Evolutionary conservation across 2,888 invertebrate genomes (phyloP).

Genomic region (Eudasyphora cyanicolor): DNA sequence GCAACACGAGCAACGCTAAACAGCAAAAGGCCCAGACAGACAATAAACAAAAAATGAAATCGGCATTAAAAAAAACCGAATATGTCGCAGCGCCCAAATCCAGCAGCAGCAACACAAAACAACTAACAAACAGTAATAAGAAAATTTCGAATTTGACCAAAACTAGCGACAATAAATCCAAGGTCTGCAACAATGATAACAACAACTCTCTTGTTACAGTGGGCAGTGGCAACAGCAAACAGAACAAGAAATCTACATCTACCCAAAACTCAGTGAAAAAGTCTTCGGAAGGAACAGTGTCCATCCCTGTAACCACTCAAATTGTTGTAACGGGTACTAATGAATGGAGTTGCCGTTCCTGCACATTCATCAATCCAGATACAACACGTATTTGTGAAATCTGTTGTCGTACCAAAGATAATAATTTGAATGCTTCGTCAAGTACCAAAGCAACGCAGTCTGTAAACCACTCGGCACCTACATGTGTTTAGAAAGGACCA

Average conservation of each 20-base stretch:
- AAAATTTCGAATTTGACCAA: conserved; percentile 39
- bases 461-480: conserved; percentile 45
- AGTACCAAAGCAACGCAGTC: conserved; percentile 14
- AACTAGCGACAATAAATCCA: conserved; percentile 57
- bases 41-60: conserved; percentile 70
- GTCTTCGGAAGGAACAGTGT: conserved; percentile 51
- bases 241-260: conserved; percentile 15
- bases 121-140: conserved; percentile 45
- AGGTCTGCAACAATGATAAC: conserved; percentile 51
- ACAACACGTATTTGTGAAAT: conserved; percentile 85
- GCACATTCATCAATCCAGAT: conserved; percentile 84
- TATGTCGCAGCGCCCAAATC: conserved; percentile 33
- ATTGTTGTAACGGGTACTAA: conserved; percentile 72
- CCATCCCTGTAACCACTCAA: conserved; percentile 70
- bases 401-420: conserved; percentile 83
- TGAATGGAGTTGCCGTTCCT: conserved; percentile 85
- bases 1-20: conserved; percentile 39
- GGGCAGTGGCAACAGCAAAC: conserved; percentile 9
- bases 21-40: conserved; percentile 61
- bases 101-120: conserved; percentile 26
- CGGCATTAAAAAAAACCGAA: conserved; percentile 69
- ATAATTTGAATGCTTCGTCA: conserved; percentile 75
- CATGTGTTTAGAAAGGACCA: conserved; percentile 49
- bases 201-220: conserved; percentile 43
- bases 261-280: conserved; percentile 36